Evolutionary conservation across 1,140 invertebrate species (phyloP).

Genomic region (Drosophila suzukii): DNA sequence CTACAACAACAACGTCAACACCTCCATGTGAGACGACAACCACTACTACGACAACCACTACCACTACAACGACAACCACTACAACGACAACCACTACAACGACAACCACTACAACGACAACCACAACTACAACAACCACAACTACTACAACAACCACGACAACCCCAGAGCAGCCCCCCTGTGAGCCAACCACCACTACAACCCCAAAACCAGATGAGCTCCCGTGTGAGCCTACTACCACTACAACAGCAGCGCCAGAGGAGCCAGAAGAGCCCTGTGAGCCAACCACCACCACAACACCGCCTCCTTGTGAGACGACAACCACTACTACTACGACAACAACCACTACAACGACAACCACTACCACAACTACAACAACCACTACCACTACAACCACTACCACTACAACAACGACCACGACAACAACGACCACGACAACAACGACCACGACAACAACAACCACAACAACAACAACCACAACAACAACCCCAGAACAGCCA

Average conservation of each 20-base stretch:
- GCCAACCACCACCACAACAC: no score
- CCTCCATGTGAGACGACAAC: neutral
- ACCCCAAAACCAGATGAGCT: neutral
- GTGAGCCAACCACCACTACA: neutral
- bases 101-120: neutral
- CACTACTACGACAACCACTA: conserved; percentile 9
- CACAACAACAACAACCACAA: conserved; percentile 10
- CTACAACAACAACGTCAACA: conserved; percentile 5
- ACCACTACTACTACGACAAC: no score
- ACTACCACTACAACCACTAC: no score
- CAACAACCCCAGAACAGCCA: neutral
- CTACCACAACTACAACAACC: no score
- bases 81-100: neutral
- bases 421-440: neutral
- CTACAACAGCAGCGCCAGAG: conserved; percentile 2
- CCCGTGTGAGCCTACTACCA: neutral
- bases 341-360: no score
- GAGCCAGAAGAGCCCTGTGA: neutral
- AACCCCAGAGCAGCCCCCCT: neutral
- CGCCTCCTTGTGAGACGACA: no score
- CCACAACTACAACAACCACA: no score
- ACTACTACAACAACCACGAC: neutral
- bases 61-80: conserved; percentile 10
- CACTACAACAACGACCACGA: neutral
- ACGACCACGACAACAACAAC: neutral